Base-by-base conservation (phyloP, 2,797 vertebrate genomes). In the Erethizon dorsatum region DNA sequence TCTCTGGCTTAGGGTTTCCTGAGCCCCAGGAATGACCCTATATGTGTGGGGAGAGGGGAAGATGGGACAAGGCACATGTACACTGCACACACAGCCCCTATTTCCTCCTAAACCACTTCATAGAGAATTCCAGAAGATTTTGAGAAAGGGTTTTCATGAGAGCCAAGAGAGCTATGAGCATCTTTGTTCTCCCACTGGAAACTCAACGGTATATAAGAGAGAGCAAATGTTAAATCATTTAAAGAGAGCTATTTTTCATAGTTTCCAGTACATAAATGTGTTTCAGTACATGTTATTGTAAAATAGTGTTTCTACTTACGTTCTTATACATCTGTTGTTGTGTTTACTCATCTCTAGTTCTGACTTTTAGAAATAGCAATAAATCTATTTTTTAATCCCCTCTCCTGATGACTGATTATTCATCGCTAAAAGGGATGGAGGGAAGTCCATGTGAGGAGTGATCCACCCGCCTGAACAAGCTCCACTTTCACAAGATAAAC, bases 331-430 rank as follows among this genome's bases (percentile, higher is more conserved):
- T 97, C 98, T 97, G 97, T 94, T 97, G 97, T 96, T 95, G 95
- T 97, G 97, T 97, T 97, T 96, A 96, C 97, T 95, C 97, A 90
- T 96, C 90, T 96, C 97, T 89, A 82, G 88, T 92, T 95, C 97
- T 96, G 97, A 96, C 95, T 95, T 97, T 96, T 91, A 96, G 97
- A 97, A 97, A 97, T 94, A 97, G 95, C 97, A 86, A 91, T 97
- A 97, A 96, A 97, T 97, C 98, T 98, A 95, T 96, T 96, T 98
- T 96, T 96, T 97, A 97, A 96, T 97, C 96, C 95, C 95, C 90
- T 97, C 86, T 97, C 84, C 95, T 95, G 97, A 96, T 98, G 96
- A 97, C 96, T 89, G 97, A 97, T 97, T 94, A 96, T 97, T 97
- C 96, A 96, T 91, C 9, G 4, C 97, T 96, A 93, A 90, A 96